Evolutionary conservation across 2,113 vertebrate species (phyloP).

Genomic region (Urocolius indicus): DNA sequence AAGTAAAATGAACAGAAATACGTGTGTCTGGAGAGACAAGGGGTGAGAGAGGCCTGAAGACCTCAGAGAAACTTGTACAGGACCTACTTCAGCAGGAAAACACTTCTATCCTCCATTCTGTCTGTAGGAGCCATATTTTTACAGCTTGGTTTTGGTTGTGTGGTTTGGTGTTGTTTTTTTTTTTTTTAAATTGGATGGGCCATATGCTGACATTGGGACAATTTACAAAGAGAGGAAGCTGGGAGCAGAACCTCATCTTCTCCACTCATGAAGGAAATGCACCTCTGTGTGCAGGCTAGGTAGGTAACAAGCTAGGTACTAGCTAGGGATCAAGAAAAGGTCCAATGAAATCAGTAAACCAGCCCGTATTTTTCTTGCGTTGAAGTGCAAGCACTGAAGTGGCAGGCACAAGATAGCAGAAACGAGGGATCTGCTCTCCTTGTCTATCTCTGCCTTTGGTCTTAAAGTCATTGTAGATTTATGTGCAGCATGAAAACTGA

Average conservation of each 20-base stretch:
- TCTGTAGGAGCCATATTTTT: neutral
- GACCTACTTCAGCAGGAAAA: neutral
- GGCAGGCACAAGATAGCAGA: neutral
- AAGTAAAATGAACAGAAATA: slow-evolving; percentile 35
- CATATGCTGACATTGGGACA: neutral
- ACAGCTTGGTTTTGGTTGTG: neutral
- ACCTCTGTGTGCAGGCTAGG: neutral
- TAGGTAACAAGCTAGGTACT: neutral
- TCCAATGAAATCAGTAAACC: neutral
- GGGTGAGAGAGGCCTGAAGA: neutral
- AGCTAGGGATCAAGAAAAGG: neutral
- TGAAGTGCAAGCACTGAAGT: neutral
- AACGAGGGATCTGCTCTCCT: neutral
- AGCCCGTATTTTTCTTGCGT: neutral
- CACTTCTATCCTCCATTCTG: neutral
- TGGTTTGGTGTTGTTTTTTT: too few species aligned
- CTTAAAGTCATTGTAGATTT: neutral
- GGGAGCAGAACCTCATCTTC: neutral
- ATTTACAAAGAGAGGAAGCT: neutral
- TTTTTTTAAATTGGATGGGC: neutral
- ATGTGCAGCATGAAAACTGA: neutral
- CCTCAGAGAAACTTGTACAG: neutral
- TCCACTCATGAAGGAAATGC: fast-evolving
- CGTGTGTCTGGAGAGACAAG: slow-evolving; percentile 7
- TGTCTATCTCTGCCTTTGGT: neutral